Percentiles rank a stretch among this genome's conserved stretches.
These are phyloP conservation scores for Drosophila pegasa DNA, from an alignment of 2,888 invertebrate genomes.

Conservation along the genomic window DNA sequence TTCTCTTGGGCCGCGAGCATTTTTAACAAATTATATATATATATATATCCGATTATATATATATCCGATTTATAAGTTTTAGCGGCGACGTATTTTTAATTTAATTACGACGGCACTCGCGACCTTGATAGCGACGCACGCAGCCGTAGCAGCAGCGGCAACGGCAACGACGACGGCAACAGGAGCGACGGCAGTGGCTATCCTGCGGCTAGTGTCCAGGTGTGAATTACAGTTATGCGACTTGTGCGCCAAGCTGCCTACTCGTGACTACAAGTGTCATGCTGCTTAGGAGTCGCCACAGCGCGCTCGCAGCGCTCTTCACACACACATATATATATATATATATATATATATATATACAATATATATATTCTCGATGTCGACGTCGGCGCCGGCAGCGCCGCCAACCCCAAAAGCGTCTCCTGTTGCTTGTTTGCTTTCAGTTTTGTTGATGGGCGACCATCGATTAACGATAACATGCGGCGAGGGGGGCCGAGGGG, in stretches of 20 bases:
- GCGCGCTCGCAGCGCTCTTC: constrained; percentile 20
- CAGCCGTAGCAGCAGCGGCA: constrained; percentile 38
- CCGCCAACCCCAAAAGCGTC: constrained; percentile 58
- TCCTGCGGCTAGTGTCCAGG: constrained; percentile 45
- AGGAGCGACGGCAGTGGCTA: constrained; percentile 9
- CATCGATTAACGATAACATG: constrained; percentile 78
- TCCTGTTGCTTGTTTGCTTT: constrained; percentile 76
- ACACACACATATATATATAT: constrained; percentile 15
- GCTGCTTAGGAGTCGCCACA: constrained; percentile 68
- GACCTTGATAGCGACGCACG: constrained; percentile 56
- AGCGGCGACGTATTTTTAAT: constrained; percentile 39
- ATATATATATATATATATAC: background rate
- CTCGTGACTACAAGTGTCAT: constrained; percentile 65
- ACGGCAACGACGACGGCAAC: constrained; percentile 13
- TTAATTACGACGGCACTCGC: constrained; percentile 28
- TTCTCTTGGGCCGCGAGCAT: constrained; percentile 74
- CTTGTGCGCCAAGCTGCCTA: constrained; percentile 60
- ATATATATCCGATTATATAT: constrained; percentile 14
- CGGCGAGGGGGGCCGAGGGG: background rate
- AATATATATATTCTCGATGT: constrained; percentile 9
- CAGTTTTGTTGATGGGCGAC: constrained; percentile 67
- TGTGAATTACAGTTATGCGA: constrained; percentile 59
- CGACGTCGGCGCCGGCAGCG: constrained; percentile 6
- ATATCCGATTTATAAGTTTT: constrained; percentile 1
- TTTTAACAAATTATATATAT: constrained; percentile 21